Percentiles rank a stretch among this genome's conserved stretches.
Evolutionary conservation across 1,140 invertebrate species (phyloP).

Genomic region (Drosophila arizonae): DNA sequence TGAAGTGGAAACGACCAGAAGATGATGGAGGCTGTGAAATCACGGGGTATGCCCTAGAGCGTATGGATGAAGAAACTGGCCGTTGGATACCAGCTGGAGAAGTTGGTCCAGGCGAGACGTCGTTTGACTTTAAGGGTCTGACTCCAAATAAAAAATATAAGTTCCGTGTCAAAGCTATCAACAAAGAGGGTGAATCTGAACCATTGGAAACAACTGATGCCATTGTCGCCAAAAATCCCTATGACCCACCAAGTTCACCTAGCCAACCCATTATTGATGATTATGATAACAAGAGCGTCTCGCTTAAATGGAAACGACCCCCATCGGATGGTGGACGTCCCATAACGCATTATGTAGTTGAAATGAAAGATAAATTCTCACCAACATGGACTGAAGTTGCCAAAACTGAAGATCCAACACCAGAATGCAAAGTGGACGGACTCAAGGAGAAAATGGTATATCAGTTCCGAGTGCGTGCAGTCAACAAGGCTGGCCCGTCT

Average conservation of each 20-base stretch:
- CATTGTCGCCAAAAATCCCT: constrained; percentile 97
- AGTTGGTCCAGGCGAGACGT: constrained; percentile 90
- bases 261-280: constrained; percentile 96
- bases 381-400: constrained; percentile 94
- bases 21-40: constrained; percentile 97
- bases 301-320: constrained; percentile 95
- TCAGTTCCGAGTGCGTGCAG: constrained; percentile 95
- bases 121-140: constrained; percentile 95
- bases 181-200: constrained; percentile 99
- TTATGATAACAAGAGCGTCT: constrained; percentile 95
- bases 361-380: constrained; percentile 97
- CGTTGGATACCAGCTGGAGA: constrained; percentile 96
- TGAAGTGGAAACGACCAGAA: constrained; percentile 97
- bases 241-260: constrained; percentile 94
- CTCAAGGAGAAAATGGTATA: constrained; percentile 97
- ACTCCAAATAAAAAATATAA: constrained; percentile 99
- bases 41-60: constrained; percentile 98
- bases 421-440: constrained; percentile 91
- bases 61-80: constrained; percentile 96
- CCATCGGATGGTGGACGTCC: constrained; percentile 95
- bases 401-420: constrained; percentile 90
- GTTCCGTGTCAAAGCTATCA: constrained; percentile 98
- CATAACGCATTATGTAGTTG: constrained; percentile 96
- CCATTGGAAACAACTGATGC: constrained; percentile 95
- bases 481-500: constrained; percentile 94